Conservation (phyloP, 1,140 invertebrate genomes). For the Calephelis virginiensis region DNA sequence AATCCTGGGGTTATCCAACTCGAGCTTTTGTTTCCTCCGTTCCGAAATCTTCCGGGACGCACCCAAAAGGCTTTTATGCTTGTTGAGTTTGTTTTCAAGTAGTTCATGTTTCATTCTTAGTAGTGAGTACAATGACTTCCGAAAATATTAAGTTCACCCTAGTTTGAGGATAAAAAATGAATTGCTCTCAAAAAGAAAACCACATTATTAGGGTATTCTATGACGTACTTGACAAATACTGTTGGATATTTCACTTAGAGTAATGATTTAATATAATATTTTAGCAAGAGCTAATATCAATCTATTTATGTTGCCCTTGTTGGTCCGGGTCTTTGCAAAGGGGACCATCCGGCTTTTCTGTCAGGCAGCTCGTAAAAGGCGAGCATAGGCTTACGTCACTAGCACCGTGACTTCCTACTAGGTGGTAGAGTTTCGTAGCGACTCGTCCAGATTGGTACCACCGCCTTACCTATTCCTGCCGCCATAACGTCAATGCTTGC, state of each 20-base stretch:
- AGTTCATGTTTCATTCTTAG: conserved; percentile 49
- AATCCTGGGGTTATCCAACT: not conserved
- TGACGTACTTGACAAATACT: conserved; percentile 14
- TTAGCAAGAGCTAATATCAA: not conserved
- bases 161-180: conserved; percentile 38
- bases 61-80: conserved; percentile 43
- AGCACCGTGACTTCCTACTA: too few relatives aligned
- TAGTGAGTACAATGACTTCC: conserved; percentile 26
- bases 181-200: conserved; percentile 37
- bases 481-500: too few relatives aligned
- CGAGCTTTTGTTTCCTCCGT: conserved; percentile 17
- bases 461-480: too few relatives aligned
- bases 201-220: conserved; percentile 9
- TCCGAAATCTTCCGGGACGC: conserved; percentile 2
- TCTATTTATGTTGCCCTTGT: too few relatives aligned
- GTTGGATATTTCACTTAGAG: not conserved
- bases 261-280: conserved; percentile 6
- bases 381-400: too few relatives aligned
- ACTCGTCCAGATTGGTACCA: too few relatives aligned
- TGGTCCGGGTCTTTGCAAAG: too few relatives aligned
- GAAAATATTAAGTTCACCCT: conserved; percentile 21
- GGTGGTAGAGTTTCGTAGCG: too few relatives aligned
- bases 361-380: too few relatives aligned
- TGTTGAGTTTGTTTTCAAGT: conserved; percentile 58
- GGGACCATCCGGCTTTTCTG: too few relatives aligned